Evolutionary conservation across 2,113 vertebrate genomes (phyloP), one percentile per base, ranked within the genome.

Genomic region (Phoenicopterus ruber): DNA sequence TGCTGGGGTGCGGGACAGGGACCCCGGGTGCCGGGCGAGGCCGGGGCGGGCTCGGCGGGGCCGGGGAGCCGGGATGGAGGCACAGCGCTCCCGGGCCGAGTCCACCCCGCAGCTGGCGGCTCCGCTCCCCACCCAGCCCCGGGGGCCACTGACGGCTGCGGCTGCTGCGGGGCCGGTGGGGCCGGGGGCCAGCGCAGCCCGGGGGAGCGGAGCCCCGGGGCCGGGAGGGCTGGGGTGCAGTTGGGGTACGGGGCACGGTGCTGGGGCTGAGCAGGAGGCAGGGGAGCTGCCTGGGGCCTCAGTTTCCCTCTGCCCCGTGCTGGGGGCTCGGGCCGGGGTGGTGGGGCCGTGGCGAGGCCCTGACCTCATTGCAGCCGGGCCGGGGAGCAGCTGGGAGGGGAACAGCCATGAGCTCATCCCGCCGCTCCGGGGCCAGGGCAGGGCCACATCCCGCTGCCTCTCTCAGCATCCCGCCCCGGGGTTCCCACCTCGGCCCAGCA

Each of bases 291-390:
- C 1, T 1, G 0, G 46, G 28, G 18, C 16, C 70, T 46, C 14
- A 0, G 32, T 16, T 34, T 31, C 28, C 49, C n/a, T 31, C 78
- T 63, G 38, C 21, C 44, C 16, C 0, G 0, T 11, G 10, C 13
- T 1, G 13, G 47, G 38, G 50, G 55, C 32, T 46, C 44, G 17
- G 6, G 61, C 61, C 1, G 4, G 44, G 38, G 44, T 1, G 20
- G 44, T 2, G 65, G 46, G n/a, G 10, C 70, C 11, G 0, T n/a
- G 78, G 31, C 3, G 32, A 50, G 36, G 31, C 63, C 70, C 49
- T 86, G 88, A 46, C 34, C 62, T 89, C 26, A 1, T 13, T 40
- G 47, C 24, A 8, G 38, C 34, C 2, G 8, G 3, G 74, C 42
- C 1, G 8, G 3, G 83, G 79, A 91, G 47, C 38, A 29, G 77